Conservation (phyloP, 2,888 invertebrate species). For the Therioaphis trifolii region DNA sequence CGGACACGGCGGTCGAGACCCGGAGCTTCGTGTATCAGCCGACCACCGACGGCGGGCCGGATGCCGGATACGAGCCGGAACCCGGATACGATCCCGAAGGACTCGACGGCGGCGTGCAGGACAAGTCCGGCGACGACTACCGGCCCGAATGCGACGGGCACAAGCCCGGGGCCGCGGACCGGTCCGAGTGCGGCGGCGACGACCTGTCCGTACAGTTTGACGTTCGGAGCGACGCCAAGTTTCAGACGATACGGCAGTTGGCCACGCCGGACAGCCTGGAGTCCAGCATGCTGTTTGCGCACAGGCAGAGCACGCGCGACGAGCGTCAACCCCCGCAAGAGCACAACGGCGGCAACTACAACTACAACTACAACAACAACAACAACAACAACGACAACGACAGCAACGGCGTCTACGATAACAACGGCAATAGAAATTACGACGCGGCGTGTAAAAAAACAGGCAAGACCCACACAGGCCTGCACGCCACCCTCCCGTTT, state of each 20-base stretch:
- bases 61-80: not conserved
- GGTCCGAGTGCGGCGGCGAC: conserved; percentile 37
- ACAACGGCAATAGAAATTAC: no score
- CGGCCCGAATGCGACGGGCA: no score
- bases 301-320: conserved; percentile 23
- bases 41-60: not conserved
- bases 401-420: not conserved
- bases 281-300: conserved; percentile 55
- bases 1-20: conserved; percentile 68
- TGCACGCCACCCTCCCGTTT: no score
- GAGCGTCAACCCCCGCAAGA: conserved; percentile 17
- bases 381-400: not conserved
- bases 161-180: conserved; percentile 3
- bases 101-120: not conserved
- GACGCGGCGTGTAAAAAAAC: not conserved
- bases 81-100: not conserved
- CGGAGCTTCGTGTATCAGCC: conserved; percentile 66
- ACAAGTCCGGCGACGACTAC: not conserved
- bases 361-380: not conserved
- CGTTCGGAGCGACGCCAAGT: conserved; percentile 5
- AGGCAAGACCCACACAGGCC: not conserved
- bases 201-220: conserved; percentile 16
- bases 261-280: conserved; percentile 56
- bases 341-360: not conserved
- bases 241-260: conserved; percentile 55